Evolutionary conservation across 2,113 vertebrate genomes (phyloP).

Genomic region (Narcine bancroftii): DNA sequence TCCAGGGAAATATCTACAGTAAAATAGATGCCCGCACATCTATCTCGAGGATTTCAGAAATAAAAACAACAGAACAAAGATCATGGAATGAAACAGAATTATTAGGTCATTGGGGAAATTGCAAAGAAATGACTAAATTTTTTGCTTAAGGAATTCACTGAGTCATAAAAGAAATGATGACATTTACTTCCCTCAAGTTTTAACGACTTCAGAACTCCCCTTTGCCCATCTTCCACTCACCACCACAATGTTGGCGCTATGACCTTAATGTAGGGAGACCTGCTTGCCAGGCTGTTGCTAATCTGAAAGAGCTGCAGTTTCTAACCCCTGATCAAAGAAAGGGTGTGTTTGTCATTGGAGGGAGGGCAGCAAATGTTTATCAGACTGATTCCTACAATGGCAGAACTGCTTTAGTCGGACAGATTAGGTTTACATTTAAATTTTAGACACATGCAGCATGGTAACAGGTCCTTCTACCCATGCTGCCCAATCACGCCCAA

Average conservation of each 20-base stretch:
- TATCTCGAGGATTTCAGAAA: background rate
- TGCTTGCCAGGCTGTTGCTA: background rate
- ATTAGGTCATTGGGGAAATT: background rate
- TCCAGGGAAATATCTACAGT: background rate
- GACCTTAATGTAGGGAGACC: no score
- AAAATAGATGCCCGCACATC: background rate
- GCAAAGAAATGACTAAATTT: background rate
- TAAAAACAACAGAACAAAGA: background rate
- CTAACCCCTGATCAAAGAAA: no score
- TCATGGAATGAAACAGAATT: background rate
- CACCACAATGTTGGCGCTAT: background rate
- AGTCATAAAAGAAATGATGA: background rate
- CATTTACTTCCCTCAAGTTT: background rate
- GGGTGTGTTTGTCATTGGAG: no score
- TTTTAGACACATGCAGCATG: no score
- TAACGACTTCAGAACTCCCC: background rate
- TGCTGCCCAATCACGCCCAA: no score
- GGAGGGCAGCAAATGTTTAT: no score
- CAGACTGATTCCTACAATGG: no score
- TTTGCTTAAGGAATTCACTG: background rate
- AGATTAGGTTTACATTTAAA: no score
- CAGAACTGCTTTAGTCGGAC: no score
- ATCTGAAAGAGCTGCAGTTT: background rate
- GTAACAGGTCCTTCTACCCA: no score
- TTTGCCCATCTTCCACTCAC: background rate